Percentiles rank a stretch among this genome's conserved stretches.
phyloP scores from a whole-genome alignment of 2,888 invertebrate species.

The Drosophila mayaguana region DNA sequence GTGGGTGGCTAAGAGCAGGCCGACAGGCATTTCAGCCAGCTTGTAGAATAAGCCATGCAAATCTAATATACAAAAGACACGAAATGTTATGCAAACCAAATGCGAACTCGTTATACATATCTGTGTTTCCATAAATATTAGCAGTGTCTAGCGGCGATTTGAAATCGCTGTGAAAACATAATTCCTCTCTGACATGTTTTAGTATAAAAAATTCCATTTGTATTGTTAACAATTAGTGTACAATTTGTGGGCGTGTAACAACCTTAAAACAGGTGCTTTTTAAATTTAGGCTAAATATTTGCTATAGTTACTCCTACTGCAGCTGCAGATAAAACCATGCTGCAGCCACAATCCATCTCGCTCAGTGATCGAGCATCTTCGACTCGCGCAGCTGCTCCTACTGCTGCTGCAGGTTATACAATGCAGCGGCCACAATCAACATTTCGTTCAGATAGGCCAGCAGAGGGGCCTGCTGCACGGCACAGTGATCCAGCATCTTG shows the following conservation, averaged over 20 bases:
- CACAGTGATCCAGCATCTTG: slow-evolving; percentile 81
- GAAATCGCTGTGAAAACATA: background rate
- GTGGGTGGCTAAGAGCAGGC: background rate
- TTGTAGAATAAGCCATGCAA: background rate
- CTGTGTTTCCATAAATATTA: slow-evolving; percentile 20
- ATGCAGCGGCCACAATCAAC: slow-evolving; percentile 81
- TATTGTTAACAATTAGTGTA: slow-evolving; percentile 18
- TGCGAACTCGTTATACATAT: slow-evolving; percentile 9
- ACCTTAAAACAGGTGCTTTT: slow-evolving; percentile 52
- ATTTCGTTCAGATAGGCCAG: slow-evolving; percentile 84
- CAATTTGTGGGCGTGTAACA: slow-evolving; percentile 1
- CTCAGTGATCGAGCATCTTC: no score
- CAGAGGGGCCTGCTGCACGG: slow-evolving; percentile 79
- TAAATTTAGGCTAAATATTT: slow-evolving; percentile 4
- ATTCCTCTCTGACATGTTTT: background rate
- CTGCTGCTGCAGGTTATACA: slow-evolving; percentile 83
- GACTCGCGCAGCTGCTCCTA: slow-evolving; percentile 15
- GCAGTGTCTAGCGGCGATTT: slow-evolving; percentile 19
- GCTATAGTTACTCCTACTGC: slow-evolving; percentile 42
- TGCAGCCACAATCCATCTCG: slow-evolving; percentile 80
- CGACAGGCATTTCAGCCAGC: background rate
- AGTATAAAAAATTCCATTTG: slow-evolving; percentile 20
- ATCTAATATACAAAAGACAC: slow-evolving; percentile 3
- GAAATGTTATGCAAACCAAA: slow-evolving; percentile 14
- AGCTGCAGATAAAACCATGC: slow-evolving; percentile 83